Evolutionary conservation across 2,797 vertebrate species (phyloP).

Genomic region (Lacerta bilineata): DNA sequence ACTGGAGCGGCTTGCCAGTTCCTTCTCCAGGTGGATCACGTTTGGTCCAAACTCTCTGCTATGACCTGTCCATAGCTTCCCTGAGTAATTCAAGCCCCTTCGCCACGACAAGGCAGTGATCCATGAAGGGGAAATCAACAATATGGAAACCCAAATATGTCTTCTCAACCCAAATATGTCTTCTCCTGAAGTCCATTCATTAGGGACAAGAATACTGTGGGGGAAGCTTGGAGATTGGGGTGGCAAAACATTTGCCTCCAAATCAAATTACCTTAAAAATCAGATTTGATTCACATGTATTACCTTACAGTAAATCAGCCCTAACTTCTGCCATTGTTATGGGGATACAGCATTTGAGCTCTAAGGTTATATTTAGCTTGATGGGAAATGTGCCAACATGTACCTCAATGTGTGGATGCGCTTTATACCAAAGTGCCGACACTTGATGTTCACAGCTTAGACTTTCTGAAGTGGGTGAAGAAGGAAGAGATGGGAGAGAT

Average conservation of each 20-base stretch:
- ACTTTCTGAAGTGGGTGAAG: slow-evolving; percentile 7
- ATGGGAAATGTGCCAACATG: slow-evolving; percentile 4
- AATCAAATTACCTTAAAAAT: not conserved
- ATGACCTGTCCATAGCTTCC: no score
- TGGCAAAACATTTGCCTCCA: not conserved
- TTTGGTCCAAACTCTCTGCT: no score
- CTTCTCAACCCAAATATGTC: no score
- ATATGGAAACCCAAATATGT: no score
- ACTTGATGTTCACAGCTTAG: slow-evolving; percentile 10
- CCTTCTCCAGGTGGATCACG: no score
- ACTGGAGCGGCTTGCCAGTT: no score
- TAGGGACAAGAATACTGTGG: no score
- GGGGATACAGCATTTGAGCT: not conserved
- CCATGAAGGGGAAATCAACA: no score
- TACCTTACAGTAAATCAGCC: not conserved
- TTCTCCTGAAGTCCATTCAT: no score
- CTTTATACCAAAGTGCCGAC: not conserved
- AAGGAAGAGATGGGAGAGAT: not conserved
- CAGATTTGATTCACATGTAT: not conserved
- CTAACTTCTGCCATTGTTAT: not conserved
- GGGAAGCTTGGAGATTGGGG: no score
- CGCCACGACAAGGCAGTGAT: no score
- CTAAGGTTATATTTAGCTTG: not conserved
- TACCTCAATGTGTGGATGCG: not conserved
- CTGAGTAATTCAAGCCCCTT: no score